Percentiles rank a stretch among this genome's conserved stretches.
These are phyloP conservation scores for Venusia cambrica DNA, from an alignment of 2,888 invertebrate genomes.

Conservation along the genomic window DNA sequence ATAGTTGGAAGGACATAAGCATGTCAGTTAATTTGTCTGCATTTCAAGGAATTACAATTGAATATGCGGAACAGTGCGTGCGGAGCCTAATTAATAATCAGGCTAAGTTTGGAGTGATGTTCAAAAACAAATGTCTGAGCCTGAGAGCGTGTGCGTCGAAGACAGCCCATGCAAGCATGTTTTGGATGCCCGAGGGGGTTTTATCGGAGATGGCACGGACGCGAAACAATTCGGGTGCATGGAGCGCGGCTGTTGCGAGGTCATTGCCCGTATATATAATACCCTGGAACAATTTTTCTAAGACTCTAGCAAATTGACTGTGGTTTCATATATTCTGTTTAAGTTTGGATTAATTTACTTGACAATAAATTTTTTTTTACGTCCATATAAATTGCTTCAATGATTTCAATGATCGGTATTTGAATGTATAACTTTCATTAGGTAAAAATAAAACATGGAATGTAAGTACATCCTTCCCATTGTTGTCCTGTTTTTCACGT, in stretches of 20 bases:
- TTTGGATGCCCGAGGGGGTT: conserved; percentile 58
- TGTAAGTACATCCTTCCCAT: too few species aligned
- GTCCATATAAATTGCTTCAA: too few species aligned
- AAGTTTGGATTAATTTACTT: too few species aligned
- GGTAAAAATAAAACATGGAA: too few species aligned
- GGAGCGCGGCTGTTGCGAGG: conserved; percentile 35
- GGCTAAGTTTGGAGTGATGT: conserved; percentile 29
- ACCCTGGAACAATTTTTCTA: conserved; percentile 46
- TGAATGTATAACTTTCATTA: too few species aligned
- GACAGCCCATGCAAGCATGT: conserved; percentile 48
- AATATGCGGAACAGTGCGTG: conserved; percentile 19
- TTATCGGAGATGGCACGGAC: conserved; percentile 60
- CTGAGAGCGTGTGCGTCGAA: conserved; percentile 41
- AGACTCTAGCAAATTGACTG: too few species aligned
- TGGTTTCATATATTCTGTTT: too few species aligned
- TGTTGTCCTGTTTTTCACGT: not conserved
- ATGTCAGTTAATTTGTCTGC: too few species aligned
- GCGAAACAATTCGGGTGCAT: conserved; percentile 69
- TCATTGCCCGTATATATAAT: conserved; percentile 53
- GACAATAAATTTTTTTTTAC: too few species aligned
- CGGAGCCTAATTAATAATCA: conserved; percentile 26
- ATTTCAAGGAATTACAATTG: conserved; percentile 20
- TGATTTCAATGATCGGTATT: too few species aligned
- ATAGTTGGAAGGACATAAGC: too few species aligned
- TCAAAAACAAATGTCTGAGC: conserved; percentile 38